These are phyloP conservation scores for Recurvirostra avosetta DNA, from an alignment of 2,113 vertebrate species.

Conservation along the genomic window DNA sequence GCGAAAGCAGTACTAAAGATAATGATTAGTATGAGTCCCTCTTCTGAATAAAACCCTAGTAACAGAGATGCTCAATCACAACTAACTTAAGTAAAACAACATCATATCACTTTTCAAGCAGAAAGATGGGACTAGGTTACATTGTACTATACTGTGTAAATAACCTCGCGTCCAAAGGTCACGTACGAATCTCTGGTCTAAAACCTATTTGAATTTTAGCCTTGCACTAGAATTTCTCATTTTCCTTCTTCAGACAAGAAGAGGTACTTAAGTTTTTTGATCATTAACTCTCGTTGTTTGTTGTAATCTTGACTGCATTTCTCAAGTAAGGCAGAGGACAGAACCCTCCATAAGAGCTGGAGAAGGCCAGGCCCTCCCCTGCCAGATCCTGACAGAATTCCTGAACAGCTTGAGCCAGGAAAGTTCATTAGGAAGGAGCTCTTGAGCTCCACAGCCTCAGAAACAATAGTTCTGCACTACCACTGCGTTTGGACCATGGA, in stretches of 20 bases:
- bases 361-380: background rate
- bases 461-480: background rate
- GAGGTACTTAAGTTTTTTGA: background rate
- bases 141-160: background rate
- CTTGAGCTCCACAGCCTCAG: background rate
- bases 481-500: rapidly evolving
- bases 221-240: background rate
- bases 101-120: background rate
- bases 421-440: background rate
- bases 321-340: background rate
- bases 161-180: background rate
- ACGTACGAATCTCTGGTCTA: background rate
- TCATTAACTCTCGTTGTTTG: background rate
- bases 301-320: background rate
- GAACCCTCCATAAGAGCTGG: background rate
- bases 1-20: background rate
- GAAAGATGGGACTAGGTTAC: background rate
- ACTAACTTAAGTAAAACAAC: background rate
- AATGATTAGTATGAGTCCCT: background rate
- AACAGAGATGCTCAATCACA: background rate
- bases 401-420: background rate
- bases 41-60: background rate
- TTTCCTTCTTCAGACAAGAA: background rate
- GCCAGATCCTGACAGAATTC: background rate
- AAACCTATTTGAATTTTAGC: background rate